Evolutionary conservation across 2,888 invertebrate species (phyloP), one percentile per base, ranked within the genome.

Genomic region (Julus scandinavius): DNA sequence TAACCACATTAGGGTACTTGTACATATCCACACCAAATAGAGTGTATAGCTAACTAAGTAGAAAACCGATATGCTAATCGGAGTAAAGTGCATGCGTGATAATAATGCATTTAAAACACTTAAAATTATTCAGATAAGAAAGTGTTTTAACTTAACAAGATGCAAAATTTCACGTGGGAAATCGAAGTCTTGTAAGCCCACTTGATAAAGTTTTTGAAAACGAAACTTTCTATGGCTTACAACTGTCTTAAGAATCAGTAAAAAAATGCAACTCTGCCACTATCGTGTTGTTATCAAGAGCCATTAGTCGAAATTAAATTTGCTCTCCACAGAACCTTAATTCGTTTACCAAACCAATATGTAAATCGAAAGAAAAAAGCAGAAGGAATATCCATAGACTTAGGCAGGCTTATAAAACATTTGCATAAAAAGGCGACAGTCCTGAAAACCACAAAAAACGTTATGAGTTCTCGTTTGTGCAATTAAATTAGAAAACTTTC

Each of bases 241-340:
- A 63, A 20, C 5, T n/a, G 63, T 20, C 63, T 20, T 20, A 20
- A 7, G 63, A 63, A 63, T n/a, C 63, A 7, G 63, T 2, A 20
- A 63, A 63, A n/a, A 63, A 63, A 63, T 20, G 20, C 15, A 58
- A 17, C 58, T 58, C 58, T 58, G 17, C 17, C 58, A 58, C 58
- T 58, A 20, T 63, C n/a, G 63, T n/a, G n/a, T 63, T 54, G 54
- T 63, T 63, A 63, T 63, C 63, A 63, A 72, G 72, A 72, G 3
- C 72, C 72, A 72, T 72, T 72, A 72, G 29, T 29, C 29, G 29
- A 72, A 72, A 72, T 72, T 72, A 72, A 29, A 72, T 63, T 63
- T 72, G 29, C 29, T 29, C n/a, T 29, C 72, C 29, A 9, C 29
- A 29, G 72, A 72, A 72, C 9, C 29, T 29, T 72, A 72, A 72